Base-by-base conservation (phyloP, 1,140 invertebrate species). In the Orussus abietinus region DNA sequence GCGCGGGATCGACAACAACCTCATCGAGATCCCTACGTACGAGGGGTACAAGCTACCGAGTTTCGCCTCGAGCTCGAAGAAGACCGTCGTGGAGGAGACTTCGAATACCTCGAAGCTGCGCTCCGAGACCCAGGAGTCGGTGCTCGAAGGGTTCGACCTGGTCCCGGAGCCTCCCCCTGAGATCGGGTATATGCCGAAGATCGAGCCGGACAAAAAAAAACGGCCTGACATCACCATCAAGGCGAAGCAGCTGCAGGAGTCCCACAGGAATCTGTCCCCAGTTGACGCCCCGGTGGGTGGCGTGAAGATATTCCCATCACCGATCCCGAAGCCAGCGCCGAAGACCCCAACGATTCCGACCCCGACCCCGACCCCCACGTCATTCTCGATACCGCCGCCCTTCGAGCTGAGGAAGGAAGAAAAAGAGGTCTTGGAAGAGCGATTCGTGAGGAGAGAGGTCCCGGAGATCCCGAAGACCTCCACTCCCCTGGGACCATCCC, bases 91-190 rank as follows among this genome's bases (percentile, higher is more conserved):
- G 0, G 66, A 72, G 47, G 66, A 72, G 0, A 64, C 65, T 38
- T 72, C 66, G 0, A 64, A 62, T n/a, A n/a, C 38, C 42, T 66
- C n/a, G 57, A 58, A 22, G 62, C 64, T 11, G n/a, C 65, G 68
- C 31, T 67, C 65, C 0, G 64, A 71, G 30, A 68, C 61, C 35
- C 62, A 62, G 0, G 69, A 72, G 49, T 59, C 64, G 6, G 53
- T 66, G 53, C 32, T 73, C 31, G 57, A 64, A 29, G 75, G 78
- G 45, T 75, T 84, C 26, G 77, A 77, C 58, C 49, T 86, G 0
- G 74, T 79, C 38, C 84, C 84, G 1, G 85, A 84, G 59, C 80
- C 84, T 15, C 83, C 83, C 6, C 82, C 84, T n/a, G 80, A 85
- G 67, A 83, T 85, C 12, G 79, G 78, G 22, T 85, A 76, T 47